These are phyloP conservation scores for Xylocampa areola DNA, from an alignment of 2,888 invertebrate genomes.

Conservation along the genomic window DNA sequence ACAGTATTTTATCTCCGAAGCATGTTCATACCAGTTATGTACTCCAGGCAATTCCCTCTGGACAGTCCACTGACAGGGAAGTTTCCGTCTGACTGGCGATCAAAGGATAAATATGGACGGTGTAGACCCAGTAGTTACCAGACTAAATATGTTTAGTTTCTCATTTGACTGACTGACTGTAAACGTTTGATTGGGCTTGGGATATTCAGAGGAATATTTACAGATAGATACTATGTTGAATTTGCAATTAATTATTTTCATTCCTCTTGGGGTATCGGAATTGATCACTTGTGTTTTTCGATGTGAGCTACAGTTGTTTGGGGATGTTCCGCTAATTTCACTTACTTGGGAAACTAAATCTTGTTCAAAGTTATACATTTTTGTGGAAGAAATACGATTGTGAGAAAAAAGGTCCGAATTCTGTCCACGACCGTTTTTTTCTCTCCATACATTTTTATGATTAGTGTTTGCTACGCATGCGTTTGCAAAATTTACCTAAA, in stretches of 20 bases:
- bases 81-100: slow-evolving; percentile 54
- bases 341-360: no score
- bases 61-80: slow-evolving; percentile 52
- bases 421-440: no score
- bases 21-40: slow-evolving; percentile 26
- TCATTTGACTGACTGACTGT: slow-evolving; percentile 42
- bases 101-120: slow-evolving; percentile 47
- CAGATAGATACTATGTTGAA: slow-evolving; percentile 20
- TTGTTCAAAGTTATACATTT: no score
- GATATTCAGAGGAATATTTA: slow-evolving; percentile 22
- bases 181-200: slow-evolving; percentile 17
- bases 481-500: no score
- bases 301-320: no score
- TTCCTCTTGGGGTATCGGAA: slow-evolving; percentile 24
- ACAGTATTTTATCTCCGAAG: neutral
- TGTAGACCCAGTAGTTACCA: slow-evolving; percentile 20
- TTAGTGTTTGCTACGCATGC: no score
- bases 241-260: slow-evolving; percentile 28
- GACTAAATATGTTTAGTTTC: slow-evolving; percentile 44
- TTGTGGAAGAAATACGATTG: no score
- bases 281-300: neutral
- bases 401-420: no score
- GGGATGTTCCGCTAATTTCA: no score
- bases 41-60: slow-evolving; percentile 45
- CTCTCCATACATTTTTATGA: no score